Evolutionary conservation across 2,888 invertebrate species (phyloP), one percentile per base, ranked within the genome.

Genomic region (Abrostola tripartita): DNA sequence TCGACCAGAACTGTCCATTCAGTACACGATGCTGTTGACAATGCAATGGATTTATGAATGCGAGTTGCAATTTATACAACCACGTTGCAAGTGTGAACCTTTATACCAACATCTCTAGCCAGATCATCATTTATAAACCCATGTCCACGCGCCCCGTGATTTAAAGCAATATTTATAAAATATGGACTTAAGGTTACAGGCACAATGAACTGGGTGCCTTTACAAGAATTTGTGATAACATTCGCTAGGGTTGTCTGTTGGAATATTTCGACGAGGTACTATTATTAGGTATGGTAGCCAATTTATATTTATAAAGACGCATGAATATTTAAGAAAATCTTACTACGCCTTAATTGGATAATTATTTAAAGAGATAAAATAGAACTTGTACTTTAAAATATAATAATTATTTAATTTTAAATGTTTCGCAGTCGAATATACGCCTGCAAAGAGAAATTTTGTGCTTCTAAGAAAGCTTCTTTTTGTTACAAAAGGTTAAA

Each of bases 81-180:
- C 58, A 61, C 62, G 67, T 67, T 66, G 70, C 82, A 83, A 88
- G 90, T 89, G 89, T 88, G 87, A 90, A 90, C 88, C 78, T 85
- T 86, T 88, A 87, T 88, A 90, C 89, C 89, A 90, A 90, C 88
- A 86, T 74, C 76, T 78, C 77, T 76, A 74, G 81, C 81, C 84
- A 81, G 83, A 86, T 87, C 86, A 83, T 86, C 84, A 86, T 90
- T 88, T 89, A 90, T 90, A 86, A 83, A 82, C 78, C 78, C 73
- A 67, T 74, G 82, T 84, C 78, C 76, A 75, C 65, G 74, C 74
- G 75, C 70, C 74, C 74, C 74, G 68, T 77, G 82, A 86, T 87
- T 85, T 86, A 88, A 80, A 71, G 71, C 76, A 78, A 68, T 73
- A 67, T 71, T 70, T 62, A 64, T 83, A 79, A 81, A 81, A 82